A percentile compares a stretch with the other conserved stretches of the same genome.
phyloP scores from a whole-genome alignment of 2,888 invertebrate species.

The Lithophane semibrunnea region DNA sequence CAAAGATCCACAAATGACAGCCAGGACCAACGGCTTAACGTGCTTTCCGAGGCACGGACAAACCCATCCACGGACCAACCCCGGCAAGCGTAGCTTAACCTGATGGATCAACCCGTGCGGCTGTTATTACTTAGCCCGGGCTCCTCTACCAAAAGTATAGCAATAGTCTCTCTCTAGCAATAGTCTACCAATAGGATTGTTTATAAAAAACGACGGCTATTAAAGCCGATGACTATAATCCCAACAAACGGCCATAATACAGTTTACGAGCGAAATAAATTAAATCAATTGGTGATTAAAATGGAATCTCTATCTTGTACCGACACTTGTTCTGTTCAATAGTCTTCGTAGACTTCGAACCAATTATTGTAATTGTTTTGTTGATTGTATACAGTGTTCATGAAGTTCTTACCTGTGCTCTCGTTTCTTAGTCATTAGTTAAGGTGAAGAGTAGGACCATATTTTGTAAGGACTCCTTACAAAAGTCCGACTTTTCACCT shows the following conservation, averaged over 20 bases:
- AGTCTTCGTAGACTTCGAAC: constrained; percentile 25
- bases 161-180: neutral
- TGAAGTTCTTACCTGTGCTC: neutral
- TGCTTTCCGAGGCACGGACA: too few species aligned
- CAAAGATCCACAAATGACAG: too few species aligned
- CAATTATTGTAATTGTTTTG: constrained; percentile 50
- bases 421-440: neutral
- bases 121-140: too few species aligned
- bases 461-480: too few species aligned
- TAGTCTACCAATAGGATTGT: constrained; percentile 45
- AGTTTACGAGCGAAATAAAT: constrained; percentile 65
- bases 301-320: constrained; percentile 43
- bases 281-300: constrained; percentile 56
- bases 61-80: too few species aligned
- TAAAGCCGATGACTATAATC: constrained; percentile 54
- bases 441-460: too few species aligned
- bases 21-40: too few species aligned
- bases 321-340: constrained; percentile 16
- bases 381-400: constrained; percentile 12
- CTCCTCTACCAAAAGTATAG: too few species aligned
- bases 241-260: constrained; percentile 55
- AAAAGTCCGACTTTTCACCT: too few species aligned
- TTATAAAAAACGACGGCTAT: constrained; percentile 46
- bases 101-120: too few species aligned
- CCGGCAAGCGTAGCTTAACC: too few species aligned